Evolutionary conservation across 2,113 vertebrate species (phyloP).

Genomic region (Corythornis madagascariensis): DNA sequence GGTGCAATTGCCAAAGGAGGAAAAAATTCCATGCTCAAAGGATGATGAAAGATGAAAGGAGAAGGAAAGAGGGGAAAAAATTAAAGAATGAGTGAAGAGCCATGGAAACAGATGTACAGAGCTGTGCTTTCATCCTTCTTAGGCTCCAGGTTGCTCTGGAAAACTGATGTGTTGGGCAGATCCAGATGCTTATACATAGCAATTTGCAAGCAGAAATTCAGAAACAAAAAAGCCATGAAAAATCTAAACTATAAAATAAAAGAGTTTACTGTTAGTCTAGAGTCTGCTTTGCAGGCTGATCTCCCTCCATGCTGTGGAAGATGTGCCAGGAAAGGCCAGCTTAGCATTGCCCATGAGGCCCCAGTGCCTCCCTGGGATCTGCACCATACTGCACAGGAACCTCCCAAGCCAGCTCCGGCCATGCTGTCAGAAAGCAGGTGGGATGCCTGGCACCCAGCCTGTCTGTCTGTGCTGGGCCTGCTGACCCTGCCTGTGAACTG

Average conservation of each 20-base stretch:
- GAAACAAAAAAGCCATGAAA: neutral
- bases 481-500: neutral
- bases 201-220: neutral
- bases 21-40: neutral
- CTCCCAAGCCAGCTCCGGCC: neutral
- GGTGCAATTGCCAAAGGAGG: neutral
- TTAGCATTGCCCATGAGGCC: neutral
- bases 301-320: neutral
- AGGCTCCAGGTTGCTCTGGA: neutral
- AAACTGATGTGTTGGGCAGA: neutral
- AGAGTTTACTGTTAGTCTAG: neutral
- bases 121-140: neutral
- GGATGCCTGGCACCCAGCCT: neutral
- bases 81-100: neutral
- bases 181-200: neutral
- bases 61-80: neutral
- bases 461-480: neutral
- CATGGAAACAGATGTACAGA: neutral
- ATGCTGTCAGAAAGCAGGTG: neutral
- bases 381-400: neutral
- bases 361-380: accelerated
- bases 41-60: neutral
- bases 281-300: neutral
- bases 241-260: neutral
- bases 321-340: neutral